A percentile compares a stretch with the other conserved stretches of the same genome.
Conservation (phyloP, 2,888 invertebrate species). For the Flexamia atlantica region DNA sequence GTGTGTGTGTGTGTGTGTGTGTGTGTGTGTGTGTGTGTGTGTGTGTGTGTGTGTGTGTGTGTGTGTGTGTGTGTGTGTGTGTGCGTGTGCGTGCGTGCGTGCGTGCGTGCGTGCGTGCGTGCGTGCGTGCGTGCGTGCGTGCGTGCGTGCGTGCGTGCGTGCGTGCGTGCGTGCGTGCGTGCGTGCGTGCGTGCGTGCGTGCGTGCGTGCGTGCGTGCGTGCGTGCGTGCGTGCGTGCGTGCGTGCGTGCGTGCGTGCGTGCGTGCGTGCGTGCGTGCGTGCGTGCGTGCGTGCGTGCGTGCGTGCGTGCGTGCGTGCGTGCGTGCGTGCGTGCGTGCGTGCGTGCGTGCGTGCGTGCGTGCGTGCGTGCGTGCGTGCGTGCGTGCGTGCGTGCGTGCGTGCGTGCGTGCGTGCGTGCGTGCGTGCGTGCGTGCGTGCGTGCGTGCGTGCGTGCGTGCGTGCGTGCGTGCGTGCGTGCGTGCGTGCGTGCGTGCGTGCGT, state of each 20-base stretch:
- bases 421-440: conserved; percentile 46
- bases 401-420: conserved; percentile 34
- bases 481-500: conserved; percentile 31
- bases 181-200: conserved; percentile 50
- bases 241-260: conserved; percentile 33
- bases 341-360: conserved; percentile 34
- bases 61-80: too few species aligned
- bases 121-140: conserved; percentile 45
- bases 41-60: too few species aligned
- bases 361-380: conserved; percentile 34
- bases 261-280: conserved; percentile 47
- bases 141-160: conserved; percentile 51
- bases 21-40: conserved; percentile 10
- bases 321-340: conserved; percentile 37
- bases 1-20: not conserved
- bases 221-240: conserved; percentile 16
- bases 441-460: conserved; percentile 37
- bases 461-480: conserved; percentile 31
- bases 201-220: conserved; percentile 41
- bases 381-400: conserved; percentile 34
- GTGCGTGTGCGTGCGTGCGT: conserved; percentile 32
- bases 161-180: conserved; percentile 51
- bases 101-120: conserved; percentile 42
- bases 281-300: conserved; percentile 24
- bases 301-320: conserved; percentile 46